Conservation (phyloP, 1,140 invertebrate genomes). For the Trichonephila clavipes region DNA sequence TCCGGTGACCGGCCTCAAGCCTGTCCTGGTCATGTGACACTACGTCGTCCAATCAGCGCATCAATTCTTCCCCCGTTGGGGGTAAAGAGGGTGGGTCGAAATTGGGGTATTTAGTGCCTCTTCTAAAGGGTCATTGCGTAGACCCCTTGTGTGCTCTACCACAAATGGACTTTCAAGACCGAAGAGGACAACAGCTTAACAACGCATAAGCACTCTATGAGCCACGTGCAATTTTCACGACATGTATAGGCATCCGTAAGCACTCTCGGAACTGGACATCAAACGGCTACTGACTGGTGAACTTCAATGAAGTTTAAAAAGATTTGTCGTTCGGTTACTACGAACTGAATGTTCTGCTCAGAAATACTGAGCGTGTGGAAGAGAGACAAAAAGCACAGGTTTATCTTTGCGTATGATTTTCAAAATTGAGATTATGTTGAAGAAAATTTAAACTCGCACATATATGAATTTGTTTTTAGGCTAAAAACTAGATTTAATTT, state of each 20-base stretch:
- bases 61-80: constrained; percentile 12
- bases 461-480: background rate
- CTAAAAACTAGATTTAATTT: background rate
- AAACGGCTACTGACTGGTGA: constrained; percentile 16
- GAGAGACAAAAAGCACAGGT: constrained; percentile 59
- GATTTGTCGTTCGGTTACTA: constrained; percentile 8
- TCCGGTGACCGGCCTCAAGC: constrained; percentile 69
- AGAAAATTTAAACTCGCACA: background rate
- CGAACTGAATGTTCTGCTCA: constrained; percentile 41
- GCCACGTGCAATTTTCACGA: constrained; percentile 41
- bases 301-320: constrained; percentile 66
- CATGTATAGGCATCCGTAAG: constrained; percentile 55
- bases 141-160: constrained; percentile 49
- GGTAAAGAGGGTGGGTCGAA: constrained; percentile 48
- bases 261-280: constrained; percentile 51
- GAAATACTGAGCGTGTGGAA: background rate
- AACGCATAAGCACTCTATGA: constrained; percentile 12
- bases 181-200: constrained; percentile 47
- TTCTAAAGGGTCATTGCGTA: constrained; percentile 49
- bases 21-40: constrained; percentile 69
- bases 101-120: constrained; percentile 65
- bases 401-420: constrained; percentile 13
- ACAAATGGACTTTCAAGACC: constrained; percentile 37
- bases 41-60: constrained; percentile 75
- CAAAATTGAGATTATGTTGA: background rate